These are phyloP conservation scores for Meiosimyza decipiens DNA, from an alignment of 2,888 invertebrate genomes.

Conservation along the genomic window DNA sequence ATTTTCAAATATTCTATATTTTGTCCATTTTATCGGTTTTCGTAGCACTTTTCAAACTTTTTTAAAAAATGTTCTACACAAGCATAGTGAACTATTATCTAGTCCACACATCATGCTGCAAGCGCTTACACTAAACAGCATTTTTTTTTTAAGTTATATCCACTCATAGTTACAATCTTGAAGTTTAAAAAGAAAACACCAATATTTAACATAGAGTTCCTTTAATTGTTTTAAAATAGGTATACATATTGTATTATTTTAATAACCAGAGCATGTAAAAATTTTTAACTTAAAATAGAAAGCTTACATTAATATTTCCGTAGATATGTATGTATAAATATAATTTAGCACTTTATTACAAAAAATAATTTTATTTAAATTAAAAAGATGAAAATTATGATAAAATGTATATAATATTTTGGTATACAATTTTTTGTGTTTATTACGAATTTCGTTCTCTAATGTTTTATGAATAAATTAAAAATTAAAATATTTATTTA, in stretches of 20 bases:
- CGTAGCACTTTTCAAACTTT: no score
- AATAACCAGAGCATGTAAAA: slow-evolving; percentile 29
- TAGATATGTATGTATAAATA: slow-evolving; percentile 17
- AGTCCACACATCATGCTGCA: no score
- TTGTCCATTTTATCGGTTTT: no score
- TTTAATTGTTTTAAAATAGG: no score
- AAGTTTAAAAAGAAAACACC: no score
- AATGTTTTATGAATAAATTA: neutral
- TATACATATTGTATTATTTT: slow-evolving; percentile 28
- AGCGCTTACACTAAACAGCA: no score
- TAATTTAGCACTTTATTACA: slow-evolving; percentile 28
- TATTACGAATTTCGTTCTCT: neutral
- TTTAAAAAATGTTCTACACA: no score
- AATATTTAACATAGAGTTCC: no score
- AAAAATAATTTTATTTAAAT: slow-evolving; percentile 19
- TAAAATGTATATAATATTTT: slow-evolving; percentile 11
- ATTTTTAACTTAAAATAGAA: slow-evolving; percentile 30
- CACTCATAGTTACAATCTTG: no score
- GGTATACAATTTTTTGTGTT: slow-evolving; percentile 21
- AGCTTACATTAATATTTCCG: slow-evolving; percentile 7
- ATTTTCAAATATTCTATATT: no score
- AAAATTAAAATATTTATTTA: slow-evolving; percentile 6
- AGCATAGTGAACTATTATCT: no score
- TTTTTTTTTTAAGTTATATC: no score
- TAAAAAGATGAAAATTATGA: neutral